Conservation (phyloP, 2,113 vertebrate species). For the Megaptera novaeangliae region DNA sequence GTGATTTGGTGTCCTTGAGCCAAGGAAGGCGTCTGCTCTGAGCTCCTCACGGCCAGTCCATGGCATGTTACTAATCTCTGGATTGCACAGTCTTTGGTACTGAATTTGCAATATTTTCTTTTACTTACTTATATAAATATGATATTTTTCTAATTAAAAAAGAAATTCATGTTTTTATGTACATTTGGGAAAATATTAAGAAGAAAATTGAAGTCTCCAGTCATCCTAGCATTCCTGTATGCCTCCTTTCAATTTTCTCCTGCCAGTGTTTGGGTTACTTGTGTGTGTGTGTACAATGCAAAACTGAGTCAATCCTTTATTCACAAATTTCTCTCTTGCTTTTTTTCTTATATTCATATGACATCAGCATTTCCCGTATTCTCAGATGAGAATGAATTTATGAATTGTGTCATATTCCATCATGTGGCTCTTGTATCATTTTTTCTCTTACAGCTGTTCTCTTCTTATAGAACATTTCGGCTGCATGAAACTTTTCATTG, state of each 20-base stretch:
- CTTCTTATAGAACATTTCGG: neutral
- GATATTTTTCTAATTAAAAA: neutral
- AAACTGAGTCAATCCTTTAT: rapidly evolving
- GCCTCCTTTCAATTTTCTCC: rapidly evolving
- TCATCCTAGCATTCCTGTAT: rapidly evolving
- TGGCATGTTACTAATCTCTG: no score
- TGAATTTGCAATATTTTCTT: neutral
- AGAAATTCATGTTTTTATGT: neutral
- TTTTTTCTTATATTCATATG: rapidly evolving
- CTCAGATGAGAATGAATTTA: neutral
- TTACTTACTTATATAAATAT: neutral
- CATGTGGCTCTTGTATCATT: neutral
- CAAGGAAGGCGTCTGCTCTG: rapidly evolving
- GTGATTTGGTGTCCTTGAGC: neutral
- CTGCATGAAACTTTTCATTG: rapidly evolving
- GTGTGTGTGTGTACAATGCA: rapidly evolving
- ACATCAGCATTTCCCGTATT: neutral
- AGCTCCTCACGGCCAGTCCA: rapidly evolving
- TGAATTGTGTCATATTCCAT: neutral
- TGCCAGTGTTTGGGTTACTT: no score
- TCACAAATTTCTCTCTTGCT: rapidly evolving
- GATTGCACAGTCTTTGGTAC: rapidly evolving
- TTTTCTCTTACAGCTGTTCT: neutral
- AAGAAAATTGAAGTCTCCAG: neutral
- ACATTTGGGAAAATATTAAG: neutral